Evolutionary conservation across 2,888 invertebrate genomes (phyloP), one percentile per base, ranked within the genome.

Genomic region (Willowsia nigromaculata): DNA sequence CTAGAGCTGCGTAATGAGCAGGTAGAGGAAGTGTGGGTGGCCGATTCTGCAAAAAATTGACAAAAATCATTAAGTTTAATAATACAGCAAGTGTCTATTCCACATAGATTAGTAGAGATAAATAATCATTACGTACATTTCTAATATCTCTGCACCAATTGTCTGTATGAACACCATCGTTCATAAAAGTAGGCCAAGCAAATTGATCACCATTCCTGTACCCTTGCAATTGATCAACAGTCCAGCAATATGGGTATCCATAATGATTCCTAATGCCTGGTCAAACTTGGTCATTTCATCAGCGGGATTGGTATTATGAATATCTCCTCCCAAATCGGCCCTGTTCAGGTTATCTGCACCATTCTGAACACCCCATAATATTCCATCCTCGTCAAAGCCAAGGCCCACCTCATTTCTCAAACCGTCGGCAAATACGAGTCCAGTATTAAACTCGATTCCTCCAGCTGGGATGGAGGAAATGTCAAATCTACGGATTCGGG

Each of bases 181-280:
- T 83, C 91, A 92, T 91, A 56, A 90, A 90, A 13, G n/a, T 7
- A 15, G 91, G 91, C 90, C 90, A 90, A 4, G 91, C 91, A 65
- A 92, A 92, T 78, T 92, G 92, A 1, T 91, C 89, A 2, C 91
- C 91, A 6, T 59, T n/a, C 0, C 33, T n/a, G 56, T 90, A 84
- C 6, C 89, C 89, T 6, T 13, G n/a, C 11, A 92, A 81, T 11
- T 86, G 40, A 50, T 91, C 83, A 4, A 89, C 89, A 30, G 82
- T 85, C 78, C 91, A 92, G 78, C 92, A 92, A 53, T 90, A 92
- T 0, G 92, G 92, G 81, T 92, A 92, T 4, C 92, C 92, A 82
- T 92, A 91, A 62, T 90, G 84, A 84, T 76, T 3, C 92, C 92
- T n/a, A 84, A 53, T 30, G 88, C 71, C 11, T 65, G 13, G 62